A percentile compares a stretch with the other conserved stretches of the same genome.
Conservation (phyloP, 2,888 invertebrate species). For the Temnothorax ravouxi region DNA sequence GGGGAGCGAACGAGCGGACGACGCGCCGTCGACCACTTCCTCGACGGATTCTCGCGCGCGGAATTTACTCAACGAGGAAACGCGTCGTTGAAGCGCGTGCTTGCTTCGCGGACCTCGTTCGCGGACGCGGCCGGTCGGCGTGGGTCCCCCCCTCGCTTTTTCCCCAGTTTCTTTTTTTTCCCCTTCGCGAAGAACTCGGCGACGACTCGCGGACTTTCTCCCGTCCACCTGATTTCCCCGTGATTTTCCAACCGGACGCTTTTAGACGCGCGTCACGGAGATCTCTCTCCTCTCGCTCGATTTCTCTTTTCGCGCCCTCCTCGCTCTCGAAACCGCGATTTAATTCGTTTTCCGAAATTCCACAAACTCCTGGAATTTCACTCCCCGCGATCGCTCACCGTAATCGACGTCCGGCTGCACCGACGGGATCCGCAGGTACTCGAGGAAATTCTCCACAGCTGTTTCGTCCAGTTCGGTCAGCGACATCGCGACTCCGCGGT, state of each 20-base stretch:
- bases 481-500: slow-evolving; percentile 72
- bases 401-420: slow-evolving; percentile 96
- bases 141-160: background rate
- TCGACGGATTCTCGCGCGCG: background rate
- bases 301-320: background rate
- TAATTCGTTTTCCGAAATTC: background rate
- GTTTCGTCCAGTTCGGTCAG: slow-evolving; percentile 84
- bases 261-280: slow-evolving; percentile 19
- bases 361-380: background rate
- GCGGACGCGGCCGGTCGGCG: slow-evolving; percentile 55
- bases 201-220: background rate
- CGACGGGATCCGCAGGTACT: slow-evolving; percentile 95
- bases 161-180: background rate
- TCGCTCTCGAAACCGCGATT: background rate
- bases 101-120: slow-evolving; percentile 66
- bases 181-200: background rate
- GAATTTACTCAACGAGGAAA: slow-evolving; percentile 76
- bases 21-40: background rate
- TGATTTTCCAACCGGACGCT: background rate
- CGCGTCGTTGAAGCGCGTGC: slow-evolving; percentile 72
- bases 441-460: slow-evolving; percentile 92
- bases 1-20: too few relatives aligned
- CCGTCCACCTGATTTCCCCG: background rate
- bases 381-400: slow-evolving; percentile 88
- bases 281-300: background rate